Evolutionary conservation across 64 coral and sea anemone species (phyloP).

Genomic region (Montipora sp.): DNA sequence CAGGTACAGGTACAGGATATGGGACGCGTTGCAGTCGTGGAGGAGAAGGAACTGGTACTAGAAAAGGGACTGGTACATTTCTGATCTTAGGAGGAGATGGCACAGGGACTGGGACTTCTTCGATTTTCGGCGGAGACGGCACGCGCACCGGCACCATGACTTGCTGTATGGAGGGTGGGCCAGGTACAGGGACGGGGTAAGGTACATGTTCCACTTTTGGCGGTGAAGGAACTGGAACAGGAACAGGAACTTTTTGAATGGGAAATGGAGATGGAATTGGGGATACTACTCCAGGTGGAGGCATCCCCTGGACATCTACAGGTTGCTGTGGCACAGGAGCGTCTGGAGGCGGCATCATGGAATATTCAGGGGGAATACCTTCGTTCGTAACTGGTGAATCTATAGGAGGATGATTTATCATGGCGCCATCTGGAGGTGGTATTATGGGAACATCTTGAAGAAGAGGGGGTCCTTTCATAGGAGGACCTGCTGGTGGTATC

Average conservation of each 20-base stretch:
- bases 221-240: conserved; percentile 58
- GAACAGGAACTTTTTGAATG: conserved; percentile 54
- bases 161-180: conserved; percentile 24
- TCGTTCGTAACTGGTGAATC: neutral
- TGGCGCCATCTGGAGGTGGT: neutral
- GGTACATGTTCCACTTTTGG: conserved; percentile 61
- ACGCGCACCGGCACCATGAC: conserved; percentile 45
- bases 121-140: conserved; percentile 57
- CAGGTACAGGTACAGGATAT: conserved; percentile 73
- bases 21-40: conserved; percentile 67
- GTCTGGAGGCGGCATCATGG: conserved; percentile 7
- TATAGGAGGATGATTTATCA: neutral
- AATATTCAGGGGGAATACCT: neutral
- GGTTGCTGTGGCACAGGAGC: conserved; percentile 1
- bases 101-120: conserved; percentile 51
- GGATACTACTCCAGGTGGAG: neutral
- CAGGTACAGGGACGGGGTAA: conserved; percentile 76
- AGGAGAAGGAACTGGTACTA: conserved; percentile 60
- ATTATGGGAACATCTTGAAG: neutral
- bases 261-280: conserved; percentile 13
- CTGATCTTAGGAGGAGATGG: conserved; percentile 67
- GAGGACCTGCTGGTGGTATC: neutral
- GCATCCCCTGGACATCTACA: neutral
- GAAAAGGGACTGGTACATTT: conserved; percentile 57
- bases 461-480: neutral